Conservation (phyloP, 2,797 vertebrate genomes). For the Smutsia temminckii region DNA sequence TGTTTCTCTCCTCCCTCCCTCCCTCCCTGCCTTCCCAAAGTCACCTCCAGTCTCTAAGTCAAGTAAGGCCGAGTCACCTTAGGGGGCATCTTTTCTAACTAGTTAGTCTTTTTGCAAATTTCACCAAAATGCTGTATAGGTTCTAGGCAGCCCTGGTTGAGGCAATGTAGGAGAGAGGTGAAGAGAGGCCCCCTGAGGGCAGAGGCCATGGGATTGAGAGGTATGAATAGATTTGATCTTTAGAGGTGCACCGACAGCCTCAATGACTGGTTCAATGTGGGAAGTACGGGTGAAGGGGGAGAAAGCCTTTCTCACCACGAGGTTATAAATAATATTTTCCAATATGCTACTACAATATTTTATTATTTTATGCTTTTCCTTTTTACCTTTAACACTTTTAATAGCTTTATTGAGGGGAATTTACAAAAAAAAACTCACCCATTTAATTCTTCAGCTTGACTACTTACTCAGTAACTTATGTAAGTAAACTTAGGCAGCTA, state of each 20-base stretch:
- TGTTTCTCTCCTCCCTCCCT: no score
- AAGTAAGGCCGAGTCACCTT: background rate
- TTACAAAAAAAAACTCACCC: background rate
- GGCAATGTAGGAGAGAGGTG: background rate
- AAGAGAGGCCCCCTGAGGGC: background rate
- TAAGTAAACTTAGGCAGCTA: background rate
- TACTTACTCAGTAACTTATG: background rate
- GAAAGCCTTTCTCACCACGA: background rate
- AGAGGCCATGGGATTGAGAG: background rate
- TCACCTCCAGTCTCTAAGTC: background rate
- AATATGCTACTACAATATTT: background rate
- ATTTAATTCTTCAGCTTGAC: background rate
- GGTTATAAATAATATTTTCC: background rate
- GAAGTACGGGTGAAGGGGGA: background rate
- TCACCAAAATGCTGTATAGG: background rate
- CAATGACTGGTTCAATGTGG: background rate
- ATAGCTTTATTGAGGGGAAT: background rate
- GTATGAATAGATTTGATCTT: background rate
- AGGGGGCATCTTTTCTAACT: background rate
- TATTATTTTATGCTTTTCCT: background rate
- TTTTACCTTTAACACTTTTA: background rate
- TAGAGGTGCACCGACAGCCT: background rate
- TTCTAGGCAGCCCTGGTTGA: background rate
- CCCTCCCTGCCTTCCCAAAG: no score
- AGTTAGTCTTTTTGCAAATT: background rate